phyloP scores from a whole-genome alignment of 2,113 vertebrate genomes.

The Otis tarda region DNA sequence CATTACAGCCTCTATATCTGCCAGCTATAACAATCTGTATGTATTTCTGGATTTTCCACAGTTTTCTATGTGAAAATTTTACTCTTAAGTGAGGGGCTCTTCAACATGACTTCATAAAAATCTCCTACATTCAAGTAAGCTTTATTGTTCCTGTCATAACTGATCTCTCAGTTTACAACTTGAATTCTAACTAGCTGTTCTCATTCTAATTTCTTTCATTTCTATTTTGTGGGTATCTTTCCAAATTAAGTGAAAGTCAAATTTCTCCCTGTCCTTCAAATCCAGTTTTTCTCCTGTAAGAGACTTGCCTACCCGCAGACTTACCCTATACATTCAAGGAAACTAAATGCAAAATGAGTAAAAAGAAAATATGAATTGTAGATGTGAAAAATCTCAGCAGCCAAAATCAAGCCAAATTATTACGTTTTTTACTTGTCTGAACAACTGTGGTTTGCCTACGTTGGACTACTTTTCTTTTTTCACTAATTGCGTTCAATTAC shows the following conservation, averaged over 20 bases:
- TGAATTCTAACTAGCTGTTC: background rate
- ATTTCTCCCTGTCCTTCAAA: background rate
- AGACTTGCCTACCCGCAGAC: background rate
- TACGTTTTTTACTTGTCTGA: background rate
- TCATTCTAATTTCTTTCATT: background rate
- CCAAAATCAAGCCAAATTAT: background rate
- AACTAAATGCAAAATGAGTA: background rate
- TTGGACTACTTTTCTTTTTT: background rate
- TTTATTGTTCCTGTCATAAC: background rate
- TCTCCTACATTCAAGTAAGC: background rate
- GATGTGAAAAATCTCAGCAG: background rate
- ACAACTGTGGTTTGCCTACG: background rate
- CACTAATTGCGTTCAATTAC: slow-evolving; percentile 14
- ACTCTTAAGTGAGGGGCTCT: background rate
- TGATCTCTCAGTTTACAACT: background rate
- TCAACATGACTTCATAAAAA: background rate
- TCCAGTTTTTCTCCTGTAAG: background rate
- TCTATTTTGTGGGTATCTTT: background rate
- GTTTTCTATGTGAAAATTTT: background rate
- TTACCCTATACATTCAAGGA: background rate
- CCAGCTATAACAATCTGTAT: background rate
- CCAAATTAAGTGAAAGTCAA: background rate
- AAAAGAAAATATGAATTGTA: background rate
- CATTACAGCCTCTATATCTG: background rate
- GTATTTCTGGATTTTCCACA: background rate